Evolutionary conservation across 2,113 vertebrate genomes (phyloP).

Genomic region (Rhynchopsitta pachyrhyncha): DNA sequence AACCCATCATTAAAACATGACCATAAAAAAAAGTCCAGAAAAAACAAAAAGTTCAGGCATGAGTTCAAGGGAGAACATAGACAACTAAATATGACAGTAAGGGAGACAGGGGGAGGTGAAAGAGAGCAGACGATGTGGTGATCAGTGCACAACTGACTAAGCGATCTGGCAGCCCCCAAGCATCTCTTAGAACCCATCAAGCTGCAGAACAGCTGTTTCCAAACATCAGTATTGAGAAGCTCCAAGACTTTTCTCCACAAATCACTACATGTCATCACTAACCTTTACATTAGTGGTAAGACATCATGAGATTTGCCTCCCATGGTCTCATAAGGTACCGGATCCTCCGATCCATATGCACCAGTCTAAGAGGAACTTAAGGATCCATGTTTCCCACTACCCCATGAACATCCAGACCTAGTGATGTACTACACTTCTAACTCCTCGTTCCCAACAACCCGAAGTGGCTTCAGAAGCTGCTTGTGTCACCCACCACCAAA

Average conservation of each 20-base stretch:
- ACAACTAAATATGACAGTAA: rapidly evolving
- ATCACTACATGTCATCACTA: rapidly evolving
- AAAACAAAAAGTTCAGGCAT: background rate
- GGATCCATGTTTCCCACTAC: background rate
- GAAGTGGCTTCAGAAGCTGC: background rate
- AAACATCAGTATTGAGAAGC: background rate
- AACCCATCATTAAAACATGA: background rate
- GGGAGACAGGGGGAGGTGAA: background rate
- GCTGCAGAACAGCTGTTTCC: background rate
- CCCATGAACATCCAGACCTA: rapidly evolving
- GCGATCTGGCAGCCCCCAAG: background rate
- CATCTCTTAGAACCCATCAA: background rate
- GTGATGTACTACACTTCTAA: rapidly evolving
- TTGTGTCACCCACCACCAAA: background rate
- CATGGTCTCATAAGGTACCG: background rate
- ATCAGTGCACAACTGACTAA: background rate
- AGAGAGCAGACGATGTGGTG: rapidly evolving
- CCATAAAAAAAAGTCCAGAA: background rate
- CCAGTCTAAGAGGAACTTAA: background rate
- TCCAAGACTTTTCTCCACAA: rapidly evolving
- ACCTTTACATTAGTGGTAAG: rapidly evolving
- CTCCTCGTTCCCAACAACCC: rapidly evolving
- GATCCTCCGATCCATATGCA: background rate
- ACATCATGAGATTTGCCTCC: background rate
- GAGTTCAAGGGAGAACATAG: background rate